Conservation (phyloP, 2,113 vertebrate species). For the Trinectes maculatus region DNA sequence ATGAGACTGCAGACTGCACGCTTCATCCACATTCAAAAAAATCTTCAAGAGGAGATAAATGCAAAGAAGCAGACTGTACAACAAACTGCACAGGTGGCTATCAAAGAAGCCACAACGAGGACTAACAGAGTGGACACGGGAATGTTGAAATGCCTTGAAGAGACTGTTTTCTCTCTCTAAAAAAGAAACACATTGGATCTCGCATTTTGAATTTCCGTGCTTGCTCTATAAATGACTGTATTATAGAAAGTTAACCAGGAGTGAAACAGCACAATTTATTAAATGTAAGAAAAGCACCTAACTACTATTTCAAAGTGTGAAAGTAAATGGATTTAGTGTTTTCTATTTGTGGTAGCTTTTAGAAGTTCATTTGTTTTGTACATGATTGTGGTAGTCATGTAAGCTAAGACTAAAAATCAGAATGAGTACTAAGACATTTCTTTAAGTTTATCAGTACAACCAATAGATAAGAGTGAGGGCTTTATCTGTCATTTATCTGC, state of each 20-base stretch:
- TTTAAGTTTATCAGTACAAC: slow-evolving; percentile 16
- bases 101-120: slow-evolving; percentile 45
- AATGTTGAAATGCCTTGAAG: slow-evolving; percentile 53
- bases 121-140: slow-evolving; percentile 23
- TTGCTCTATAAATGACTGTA: slow-evolving; percentile 44
- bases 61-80: slow-evolving; percentile 24
- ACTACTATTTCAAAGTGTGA: slow-evolving; percentile 19
- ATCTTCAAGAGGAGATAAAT: slow-evolving; percentile 2
- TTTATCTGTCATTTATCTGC: slow-evolving; percentile 40
- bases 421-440: slow-evolving; percentile 30
- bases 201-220: slow-evolving; percentile 28
- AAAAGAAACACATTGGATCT: slow-evolving; percentile 39
- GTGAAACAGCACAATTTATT: slow-evolving; percentile 59
- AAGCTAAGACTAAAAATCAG: slow-evolving; percentile 17
- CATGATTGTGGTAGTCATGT: slow-evolving; percentile 56
- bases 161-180: slow-evolving; percentile 37
- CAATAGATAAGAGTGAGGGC: slow-evolving; percentile 23
- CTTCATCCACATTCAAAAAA: slow-evolving; percentile 38
- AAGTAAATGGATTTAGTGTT: slow-evolving; percentile 42
- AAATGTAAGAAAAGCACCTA: slow-evolving; percentile 57
- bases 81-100: slow-evolving; percentile 8
- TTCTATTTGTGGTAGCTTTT: slow-evolving; percentile 58
- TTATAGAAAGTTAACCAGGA: slow-evolving; percentile 30
- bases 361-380: slow-evolving; percentile 48
- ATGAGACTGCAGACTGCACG: slow-evolving; percentile 72